These are phyloP conservation scores for Geotrupes spiniger DNA, from an alignment of 2,888 invertebrate genomes.

Conservation along the genomic window DNA sequence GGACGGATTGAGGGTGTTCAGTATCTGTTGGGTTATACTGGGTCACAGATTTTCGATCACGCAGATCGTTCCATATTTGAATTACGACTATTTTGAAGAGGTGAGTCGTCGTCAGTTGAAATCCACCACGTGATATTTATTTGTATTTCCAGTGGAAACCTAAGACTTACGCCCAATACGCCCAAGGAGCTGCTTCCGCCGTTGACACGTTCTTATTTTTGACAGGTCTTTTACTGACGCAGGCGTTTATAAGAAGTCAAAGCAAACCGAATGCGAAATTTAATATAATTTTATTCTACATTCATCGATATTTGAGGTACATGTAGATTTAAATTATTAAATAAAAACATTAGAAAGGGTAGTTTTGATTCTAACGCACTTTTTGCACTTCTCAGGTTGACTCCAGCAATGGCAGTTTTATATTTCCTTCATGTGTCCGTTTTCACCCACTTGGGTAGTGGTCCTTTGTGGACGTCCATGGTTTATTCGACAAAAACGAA, in stretches of 20 bases:
- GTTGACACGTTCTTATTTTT: conserved; percentile 66
- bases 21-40: conserved; percentile 28
- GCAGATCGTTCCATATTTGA: conserved; percentile 18
- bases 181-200: conserved; percentile 52
- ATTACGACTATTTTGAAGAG: conserved; percentile 14
- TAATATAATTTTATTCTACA: conserved; percentile 20
- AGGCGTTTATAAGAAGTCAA: conserved; percentile 28
- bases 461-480: conserved; percentile 25
- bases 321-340: not conserved
- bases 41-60: conserved; percentile 24
- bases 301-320: conserved; percentile 47
- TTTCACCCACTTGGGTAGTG: conserved; percentile 23
- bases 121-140: no score
- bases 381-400: no score
- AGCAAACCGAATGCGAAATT: conserved; percentile 17
- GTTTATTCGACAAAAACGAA: no score
- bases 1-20: conserved; percentile 26
- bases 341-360: no score
- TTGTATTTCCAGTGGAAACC: conserved; percentile 45
- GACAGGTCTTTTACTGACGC: conserved; percentile 59
- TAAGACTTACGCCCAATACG: conserved; percentile 29
- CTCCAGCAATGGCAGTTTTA: conserved; percentile 34
- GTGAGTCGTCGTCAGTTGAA: no score
- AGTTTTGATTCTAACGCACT: no score
- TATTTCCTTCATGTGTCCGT: conserved; percentile 26